Evolutionary conservation across 2,888 invertebrate species (phyloP).

Genomic region (Sphinx pinastri): DNA sequence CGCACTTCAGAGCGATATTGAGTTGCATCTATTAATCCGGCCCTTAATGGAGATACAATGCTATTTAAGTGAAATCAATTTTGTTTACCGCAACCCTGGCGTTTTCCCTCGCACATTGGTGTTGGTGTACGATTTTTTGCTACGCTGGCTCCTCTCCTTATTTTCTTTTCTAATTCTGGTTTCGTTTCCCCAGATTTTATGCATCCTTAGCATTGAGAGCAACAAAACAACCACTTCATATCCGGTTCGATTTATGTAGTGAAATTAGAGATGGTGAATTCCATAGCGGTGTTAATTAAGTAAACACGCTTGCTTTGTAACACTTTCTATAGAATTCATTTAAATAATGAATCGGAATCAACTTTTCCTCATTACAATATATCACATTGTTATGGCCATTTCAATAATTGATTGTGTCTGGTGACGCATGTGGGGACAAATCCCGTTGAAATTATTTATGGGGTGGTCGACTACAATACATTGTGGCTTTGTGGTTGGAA

Average conservation of each 20-base stretch:
- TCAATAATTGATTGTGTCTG: constrained; percentile 13
- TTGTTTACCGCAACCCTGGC: no score
- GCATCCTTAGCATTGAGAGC: no score
- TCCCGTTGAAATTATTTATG: not conserved
- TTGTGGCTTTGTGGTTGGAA: not conserved
- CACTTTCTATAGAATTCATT: constrained; percentile 20
- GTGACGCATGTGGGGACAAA: not conserved
- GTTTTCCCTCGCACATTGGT: no score
- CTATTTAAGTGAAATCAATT: no score
- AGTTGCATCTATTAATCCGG: no score
- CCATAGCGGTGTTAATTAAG: constrained; percentile 18
- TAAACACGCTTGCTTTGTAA: constrained; percentile 16
- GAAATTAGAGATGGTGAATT: constrained; percentile 7
- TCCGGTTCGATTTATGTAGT: constrained; percentile 12
- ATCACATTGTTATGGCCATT: not conserved
- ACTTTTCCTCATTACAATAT: constrained; percentile 25
- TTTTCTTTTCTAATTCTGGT: no score
- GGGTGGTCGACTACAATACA: not conserved
- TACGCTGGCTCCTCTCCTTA: no score
- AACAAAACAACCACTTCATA: not conserved
- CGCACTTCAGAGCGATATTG: no score
- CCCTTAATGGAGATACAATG: no score
- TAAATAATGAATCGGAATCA: constrained; percentile 26
- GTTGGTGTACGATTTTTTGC: no score
- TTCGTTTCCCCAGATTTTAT: no score